These are phyloP conservation scores for Potorous gilbertii DNA, from an alignment of 2,797 vertebrate species.

Conservation along the genomic window DNA sequence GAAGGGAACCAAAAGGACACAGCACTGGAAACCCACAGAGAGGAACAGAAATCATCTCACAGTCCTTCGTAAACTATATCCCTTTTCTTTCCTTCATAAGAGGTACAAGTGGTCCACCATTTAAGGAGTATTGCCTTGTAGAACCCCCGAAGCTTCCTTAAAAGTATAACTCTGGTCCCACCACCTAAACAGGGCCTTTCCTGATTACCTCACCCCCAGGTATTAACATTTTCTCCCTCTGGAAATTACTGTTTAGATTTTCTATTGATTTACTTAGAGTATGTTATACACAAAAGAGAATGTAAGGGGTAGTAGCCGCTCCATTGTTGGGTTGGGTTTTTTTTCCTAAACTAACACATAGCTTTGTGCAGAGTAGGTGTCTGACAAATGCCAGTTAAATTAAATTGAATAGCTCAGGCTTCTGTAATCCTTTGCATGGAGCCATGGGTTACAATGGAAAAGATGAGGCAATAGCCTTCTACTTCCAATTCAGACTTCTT, in stretches of 20 bases:
- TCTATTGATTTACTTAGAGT: background rate
- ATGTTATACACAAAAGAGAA: background rate
- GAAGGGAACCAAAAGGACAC: background rate
- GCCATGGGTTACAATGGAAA: background rate
- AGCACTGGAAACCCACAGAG: background rate
- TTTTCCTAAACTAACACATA: background rate
- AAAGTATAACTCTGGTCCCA: background rate
- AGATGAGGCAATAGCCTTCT: background rate
- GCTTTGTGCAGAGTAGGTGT: background rate
- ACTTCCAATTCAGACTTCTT: background rate
- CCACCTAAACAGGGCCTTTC: background rate
- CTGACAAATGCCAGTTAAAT: background rate
- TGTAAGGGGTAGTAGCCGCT: background rate
- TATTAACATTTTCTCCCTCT: background rate
- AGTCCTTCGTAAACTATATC: background rate
- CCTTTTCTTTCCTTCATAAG: background rate
- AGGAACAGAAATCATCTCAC: background rate
- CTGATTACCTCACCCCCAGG: background rate
- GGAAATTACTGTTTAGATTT: background rate
- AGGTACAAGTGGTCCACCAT: background rate
- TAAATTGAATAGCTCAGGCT: background rate
- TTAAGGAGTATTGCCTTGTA: background rate
- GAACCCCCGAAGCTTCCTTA: background rate
- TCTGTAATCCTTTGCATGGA: background rate
- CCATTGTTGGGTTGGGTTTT: background rate